Evolutionary conservation across 1,140 invertebrate species (phyloP).

Genomic region (Diorhabda elongata): DNA sequence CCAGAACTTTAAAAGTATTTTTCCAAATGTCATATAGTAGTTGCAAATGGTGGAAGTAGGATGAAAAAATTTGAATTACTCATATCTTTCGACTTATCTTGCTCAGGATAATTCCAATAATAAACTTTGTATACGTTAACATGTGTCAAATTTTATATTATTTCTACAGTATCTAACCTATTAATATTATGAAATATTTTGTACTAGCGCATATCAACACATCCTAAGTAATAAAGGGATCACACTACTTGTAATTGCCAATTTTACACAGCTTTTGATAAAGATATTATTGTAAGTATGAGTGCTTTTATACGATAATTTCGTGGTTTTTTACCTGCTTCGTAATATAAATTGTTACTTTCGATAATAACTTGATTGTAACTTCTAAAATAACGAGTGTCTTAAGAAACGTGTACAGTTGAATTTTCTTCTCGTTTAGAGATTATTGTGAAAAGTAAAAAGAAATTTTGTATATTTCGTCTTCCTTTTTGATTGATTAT

Average conservation of each 20-base stretch:
- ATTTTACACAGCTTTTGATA: slow-evolving; percentile 19
- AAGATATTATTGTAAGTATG: slow-evolving; percentile 19
- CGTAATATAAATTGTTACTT: slow-evolving; percentile 14
- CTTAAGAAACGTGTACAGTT: too few species aligned
- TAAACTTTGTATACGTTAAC: slow-evolving; percentile 29
- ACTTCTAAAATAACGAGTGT: too few species aligned
- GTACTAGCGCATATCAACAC: slow-evolving; percentile 3
- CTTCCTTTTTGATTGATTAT: too few species aligned
- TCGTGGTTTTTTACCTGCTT: slow-evolving; percentile 17
- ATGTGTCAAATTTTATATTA: slow-evolving; percentile 30
- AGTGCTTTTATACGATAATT: slow-evolving; percentile 20
- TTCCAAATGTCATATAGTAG: too few species aligned
- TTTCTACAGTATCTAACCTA: not conserved
- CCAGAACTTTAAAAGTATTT: too few species aligned
- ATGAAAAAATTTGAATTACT: too few species aligned
- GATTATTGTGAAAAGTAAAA: too few species aligned
- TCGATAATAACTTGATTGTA: too few species aligned
- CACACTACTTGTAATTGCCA: slow-evolving; percentile 12
- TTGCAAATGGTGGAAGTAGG: too few species aligned
- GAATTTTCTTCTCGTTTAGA: too few species aligned
- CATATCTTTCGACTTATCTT: not conserved
- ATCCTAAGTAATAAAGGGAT: slow-evolving; percentile 6
- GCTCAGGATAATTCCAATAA: slow-evolving; percentile 11
- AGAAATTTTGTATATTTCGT: too few species aligned
- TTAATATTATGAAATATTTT: slow-evolving; percentile 7